A percentile compares a stretch with the other conserved stretches of the same genome.
These are phyloP conservation scores for Caenorhabditis sulstoni DNA, from an alignment of 2,888 invertebrate genomes.

Conservation along the genomic window DNA sequence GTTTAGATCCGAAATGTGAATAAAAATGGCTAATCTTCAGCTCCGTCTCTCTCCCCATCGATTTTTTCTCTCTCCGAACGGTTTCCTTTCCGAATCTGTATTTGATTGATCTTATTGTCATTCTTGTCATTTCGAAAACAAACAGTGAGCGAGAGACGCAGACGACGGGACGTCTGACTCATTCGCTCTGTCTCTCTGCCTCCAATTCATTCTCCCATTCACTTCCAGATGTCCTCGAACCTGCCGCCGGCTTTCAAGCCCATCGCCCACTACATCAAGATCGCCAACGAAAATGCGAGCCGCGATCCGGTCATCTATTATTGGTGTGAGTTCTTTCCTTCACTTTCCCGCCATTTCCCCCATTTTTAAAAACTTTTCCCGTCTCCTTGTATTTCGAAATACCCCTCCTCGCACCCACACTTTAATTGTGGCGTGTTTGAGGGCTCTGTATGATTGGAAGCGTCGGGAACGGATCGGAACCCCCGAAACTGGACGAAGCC, in stretches of 20 bases:
- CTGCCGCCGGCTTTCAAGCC: conserved; percentile 86
- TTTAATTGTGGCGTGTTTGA: conserved; percentile 1
- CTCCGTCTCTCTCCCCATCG: neutral
- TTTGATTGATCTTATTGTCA: conserved; percentile 23
- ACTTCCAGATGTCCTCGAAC: conserved; percentile 58
- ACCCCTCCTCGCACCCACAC: neutral
- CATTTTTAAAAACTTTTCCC: conserved; percentile 15
- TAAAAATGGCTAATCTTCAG: conserved; percentile 9
- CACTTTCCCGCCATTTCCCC: neutral
- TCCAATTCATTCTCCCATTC: conserved; percentile 4
- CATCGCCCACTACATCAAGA: conserved; percentile 92
- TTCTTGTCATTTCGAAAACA: conserved; percentile 39
- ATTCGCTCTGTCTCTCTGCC: neutral
- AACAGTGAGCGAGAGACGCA: conserved; percentile 17
- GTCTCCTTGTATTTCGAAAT: neutral
- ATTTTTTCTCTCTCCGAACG: conserved; percentile 2
- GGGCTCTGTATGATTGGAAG: conserved; percentile 22
- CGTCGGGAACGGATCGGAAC: neutral
- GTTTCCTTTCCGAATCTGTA: conserved; percentile 13
- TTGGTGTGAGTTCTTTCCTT: conserved; percentile 84
- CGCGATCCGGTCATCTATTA: conserved; percentile 93
- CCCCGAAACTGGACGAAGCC: neutral
- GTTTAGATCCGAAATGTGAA: conserved; percentile 31
- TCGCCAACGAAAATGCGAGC: conserved; percentile 92
- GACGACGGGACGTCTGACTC: conserved; percentile 13